Evolutionary conservation across 2,113 vertebrate species (phyloP).

Genomic region (Piprites chloris): DNA sequence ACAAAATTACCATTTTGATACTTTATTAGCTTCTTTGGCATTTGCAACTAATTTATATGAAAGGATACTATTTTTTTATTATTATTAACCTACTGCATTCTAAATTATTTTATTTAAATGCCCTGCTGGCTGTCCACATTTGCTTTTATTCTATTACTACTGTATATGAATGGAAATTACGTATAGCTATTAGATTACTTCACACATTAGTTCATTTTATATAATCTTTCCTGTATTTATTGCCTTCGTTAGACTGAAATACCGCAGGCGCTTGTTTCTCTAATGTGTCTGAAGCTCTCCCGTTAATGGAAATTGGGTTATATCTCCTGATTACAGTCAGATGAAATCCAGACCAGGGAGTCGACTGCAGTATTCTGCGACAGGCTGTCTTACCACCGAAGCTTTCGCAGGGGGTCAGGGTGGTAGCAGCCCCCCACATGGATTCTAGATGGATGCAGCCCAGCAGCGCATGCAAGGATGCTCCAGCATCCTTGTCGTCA

Average conservation of each 20-base stretch:
- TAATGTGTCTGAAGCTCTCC: constrained; percentile 12
- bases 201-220: constrained; percentile 48
- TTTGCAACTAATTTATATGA: constrained; percentile 31
- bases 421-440: background rate
- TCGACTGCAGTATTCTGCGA: background rate
- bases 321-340: constrained; percentile 12
- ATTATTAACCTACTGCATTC: constrained; percentile 44
- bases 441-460: background rate
- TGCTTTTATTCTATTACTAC: constrained; percentile 40
- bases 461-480: fast-evolving
- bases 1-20: constrained; percentile 34
- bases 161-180: constrained; percentile 32
- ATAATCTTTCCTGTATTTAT: constrained; percentile 46
- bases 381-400: background rate
- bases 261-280: constrained; percentile 38
- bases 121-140: constrained; percentile 10
- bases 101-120: constrained; percentile 38
- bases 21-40: constrained; percentile 25
- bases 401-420: fast-evolving
- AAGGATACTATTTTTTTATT: background rate
- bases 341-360: background rate
- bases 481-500: fast-evolving
- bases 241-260: constrained; percentile 36
- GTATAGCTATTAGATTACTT: constrained; percentile 42
- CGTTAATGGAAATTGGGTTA: constrained; percentile 9